Conservation (phyloP, 2,113 vertebrate species). For the Romanogobio albipinnatus region DNA sequence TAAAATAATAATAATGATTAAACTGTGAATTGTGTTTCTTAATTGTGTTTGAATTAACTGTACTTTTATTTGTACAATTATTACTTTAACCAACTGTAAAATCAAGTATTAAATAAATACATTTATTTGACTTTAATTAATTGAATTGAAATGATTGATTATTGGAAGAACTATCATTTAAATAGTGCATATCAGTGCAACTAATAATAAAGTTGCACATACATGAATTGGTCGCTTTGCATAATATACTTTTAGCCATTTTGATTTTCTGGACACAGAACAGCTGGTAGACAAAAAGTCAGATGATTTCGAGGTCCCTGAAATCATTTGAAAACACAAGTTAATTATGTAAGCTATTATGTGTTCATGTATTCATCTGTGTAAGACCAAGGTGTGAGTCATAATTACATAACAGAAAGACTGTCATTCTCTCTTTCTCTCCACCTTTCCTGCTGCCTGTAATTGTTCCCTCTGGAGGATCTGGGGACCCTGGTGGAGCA, state of each 20-base stretch:
- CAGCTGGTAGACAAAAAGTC: not conserved
- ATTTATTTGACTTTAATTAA: not conserved
- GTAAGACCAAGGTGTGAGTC: not conserved
- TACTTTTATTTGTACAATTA: not conserved
- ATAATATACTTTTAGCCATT: not conserved
- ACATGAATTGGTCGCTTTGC: not conserved
- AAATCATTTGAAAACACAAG: not conserved
- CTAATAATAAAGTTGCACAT: not conserved
- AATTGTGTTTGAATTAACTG: not conserved
- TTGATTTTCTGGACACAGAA: not conserved
- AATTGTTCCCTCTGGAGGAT: constrained; percentile 75
- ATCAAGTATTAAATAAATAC: not conserved
- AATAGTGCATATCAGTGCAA: not conserved
- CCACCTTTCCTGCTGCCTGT: not conserved
- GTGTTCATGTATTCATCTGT: not conserved
- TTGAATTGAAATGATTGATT: not conserved
- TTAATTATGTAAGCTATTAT: not conserved
- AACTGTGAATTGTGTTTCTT: not conserved
- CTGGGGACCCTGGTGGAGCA: constrained; percentile 88
- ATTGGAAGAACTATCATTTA: not conserved
- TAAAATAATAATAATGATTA: not conserved
- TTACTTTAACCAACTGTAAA: not conserved
- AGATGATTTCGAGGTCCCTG: not conserved
- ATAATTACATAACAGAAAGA: not conserved
- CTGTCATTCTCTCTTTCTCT: not conserved